Base-by-base conservation (phyloP, 1,140 invertebrate species). In the Lucilia cuprina region DNA sequence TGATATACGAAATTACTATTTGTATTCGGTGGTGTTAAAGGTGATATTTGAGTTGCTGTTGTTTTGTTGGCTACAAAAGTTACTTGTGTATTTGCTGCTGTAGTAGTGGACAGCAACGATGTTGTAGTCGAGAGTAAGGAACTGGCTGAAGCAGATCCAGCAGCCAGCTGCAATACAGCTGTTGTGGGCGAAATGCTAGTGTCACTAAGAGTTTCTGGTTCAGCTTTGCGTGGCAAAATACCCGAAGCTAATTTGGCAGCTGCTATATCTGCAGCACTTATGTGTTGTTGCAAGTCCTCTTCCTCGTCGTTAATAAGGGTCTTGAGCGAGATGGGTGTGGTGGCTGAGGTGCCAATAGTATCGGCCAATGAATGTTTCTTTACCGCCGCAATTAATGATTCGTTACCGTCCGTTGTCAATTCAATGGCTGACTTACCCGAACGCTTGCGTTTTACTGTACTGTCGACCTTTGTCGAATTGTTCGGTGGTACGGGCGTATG, bases 221-320 rank as follows among this genome's bases (percentile, higher is more conserved):
- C 89, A 49, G 89, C 89, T 19, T 88, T 88, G 60, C 89, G 86
- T 34, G 89, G 87, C 10, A 90, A 86, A 30, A 90, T 83, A 14
- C 89, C 89, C 84, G 86, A 90, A 84, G 89, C 89, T 78, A 90
- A 87, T 17, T 84, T 89, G 4, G 89, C 89, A 0, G 88, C 89
- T 75, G 89, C 89, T 41, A 90, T 88, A 65, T 90, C 89, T 5
- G 89, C 89, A 4, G 89, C 89, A 50, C 87, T 90, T 0, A 88
- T 77, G 12, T 86, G 86, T 49, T 88, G 88, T 9, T 87, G 70
- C 9, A 60, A 85, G 75, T 89, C 89, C 19, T 70, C 65, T 85
- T 88, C 88, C 78, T 86, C 88, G 87, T 90, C 89, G 88, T 90
- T 88, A 78, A 90, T 90, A 14, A 90, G 87, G 2, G 89, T 90